Evolutionary conservation across 2,888 invertebrate genomes (phyloP), one percentile per base, ranked within the genome.

Genomic region (Cosmia pyralina): DNA sequence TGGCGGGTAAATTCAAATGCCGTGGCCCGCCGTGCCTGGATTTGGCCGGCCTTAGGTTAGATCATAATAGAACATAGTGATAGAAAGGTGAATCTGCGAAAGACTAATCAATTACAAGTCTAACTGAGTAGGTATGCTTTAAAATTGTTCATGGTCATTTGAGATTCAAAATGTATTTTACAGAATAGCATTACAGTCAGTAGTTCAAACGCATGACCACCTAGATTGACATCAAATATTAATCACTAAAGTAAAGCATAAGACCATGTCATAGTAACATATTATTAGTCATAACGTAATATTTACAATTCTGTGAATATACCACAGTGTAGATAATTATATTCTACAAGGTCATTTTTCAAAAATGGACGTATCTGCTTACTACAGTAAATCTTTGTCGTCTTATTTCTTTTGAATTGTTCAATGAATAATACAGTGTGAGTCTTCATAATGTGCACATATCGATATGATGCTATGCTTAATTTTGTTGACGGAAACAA

Each of bases 121-220:
- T n/a, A n/a, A n/a, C n/a, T 58, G 28, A 46, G 11, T 34, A 34
- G 19, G 11, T 52, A 19, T 22, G 5, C 19, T 10, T n/a, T n/a
- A 28, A 2, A 22, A 58, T 28, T 28, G 15, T n/a, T 48, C 46
- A 41, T 48, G 38, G 7, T 34, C 58, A 58, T 11, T 19, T 69
- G n/a, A 60, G 34, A 60, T 59, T 48, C 34, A 52, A 62, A 28
- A 44, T 17, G 3, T 22, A 46, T 38, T 48, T 59, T 46, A 67
- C 67, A 52, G 67, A 66, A 67, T 59, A 75, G 28, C 52, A 59
- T 46, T 75, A 75, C 73, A 59, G 41, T 44, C 22, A 38, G 8
- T 28, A 28, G 11, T 22, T 17, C 17, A n/a, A 75, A 63, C 28
- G n/a, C 48, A 41, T 19, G 17, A 13, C 44, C 50, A 69, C 22